Conservation (phyloP, 2,797 vertebrate genomes). For the Pangasius mekongensis region DNA sequence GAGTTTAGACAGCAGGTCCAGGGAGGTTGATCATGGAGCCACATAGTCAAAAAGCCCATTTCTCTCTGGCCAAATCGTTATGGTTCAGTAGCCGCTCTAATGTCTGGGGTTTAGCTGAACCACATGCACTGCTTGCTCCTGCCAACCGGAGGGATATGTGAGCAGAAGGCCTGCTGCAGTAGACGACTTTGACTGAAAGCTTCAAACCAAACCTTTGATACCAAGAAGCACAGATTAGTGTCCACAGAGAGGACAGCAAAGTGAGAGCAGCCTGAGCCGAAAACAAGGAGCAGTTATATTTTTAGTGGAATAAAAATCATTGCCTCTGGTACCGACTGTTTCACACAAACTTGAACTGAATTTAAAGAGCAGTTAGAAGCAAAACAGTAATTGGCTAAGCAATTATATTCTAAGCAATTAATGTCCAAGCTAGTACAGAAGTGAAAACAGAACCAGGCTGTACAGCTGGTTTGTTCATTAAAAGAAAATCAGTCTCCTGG, state of each 20-base stretch:
- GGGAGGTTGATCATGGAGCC: slow-evolving; percentile 40
- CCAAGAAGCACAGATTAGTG: slow-evolving; percentile 40
- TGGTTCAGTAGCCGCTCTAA: slow-evolving; percentile 32
- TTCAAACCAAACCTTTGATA: slow-evolving; percentile 48
- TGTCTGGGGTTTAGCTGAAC: slow-evolving; percentile 54
- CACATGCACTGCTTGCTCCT: slow-evolving; percentile 32
- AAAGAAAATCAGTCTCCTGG: no score
- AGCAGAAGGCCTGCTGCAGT: slow-evolving; percentile 55
- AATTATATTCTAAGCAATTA: slow-evolving; percentile 25
- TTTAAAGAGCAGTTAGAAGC: slow-evolving; percentile 34
- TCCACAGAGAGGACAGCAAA: slow-evolving; percentile 29
- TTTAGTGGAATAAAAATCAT: slow-evolving; percentile 8
- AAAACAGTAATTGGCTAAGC: slow-evolving; percentile 12
- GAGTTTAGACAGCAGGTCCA: slow-evolving; percentile 29
- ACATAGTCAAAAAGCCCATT: slow-evolving; percentile 35
- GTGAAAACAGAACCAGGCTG: slow-evolving; percentile 1
- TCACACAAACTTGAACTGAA: slow-evolving; percentile 21
- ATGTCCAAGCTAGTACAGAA: neutral
- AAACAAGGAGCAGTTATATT: neutral
- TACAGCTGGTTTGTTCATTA: slow-evolving; percentile 7
- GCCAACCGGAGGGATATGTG: slow-evolving; percentile 60
- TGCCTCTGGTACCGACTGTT: neutral
- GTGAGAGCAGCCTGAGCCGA: neutral
- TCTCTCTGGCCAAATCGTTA: slow-evolving; percentile 33
- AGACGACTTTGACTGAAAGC: slow-evolving; percentile 53